Percentiles rank a stretch among this genome's conserved stretches.
Conservation (phyloP, 2,113 vertebrate genomes). For the Macroglossus sobrinus region DNA sequence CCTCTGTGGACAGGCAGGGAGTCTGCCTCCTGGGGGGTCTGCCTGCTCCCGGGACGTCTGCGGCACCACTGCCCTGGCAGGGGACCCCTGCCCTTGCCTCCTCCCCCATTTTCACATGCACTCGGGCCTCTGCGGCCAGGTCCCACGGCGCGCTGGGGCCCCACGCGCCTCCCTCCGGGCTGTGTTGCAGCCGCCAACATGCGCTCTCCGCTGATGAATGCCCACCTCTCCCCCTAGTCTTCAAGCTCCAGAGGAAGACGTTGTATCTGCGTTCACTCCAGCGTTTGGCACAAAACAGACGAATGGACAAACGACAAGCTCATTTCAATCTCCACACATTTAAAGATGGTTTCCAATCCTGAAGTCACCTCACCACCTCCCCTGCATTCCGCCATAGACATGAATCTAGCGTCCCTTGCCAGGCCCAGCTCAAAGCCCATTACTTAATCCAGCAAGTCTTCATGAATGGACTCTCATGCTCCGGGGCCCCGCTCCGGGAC, state of each 20-base stretch:
- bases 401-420: background rate
- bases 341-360: background rate
- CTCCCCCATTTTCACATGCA: background rate
- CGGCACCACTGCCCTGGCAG: background rate
- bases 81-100: background rate
- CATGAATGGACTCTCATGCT: background rate
- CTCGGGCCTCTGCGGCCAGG: background rate
- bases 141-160: background rate
- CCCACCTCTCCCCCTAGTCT: background rate
- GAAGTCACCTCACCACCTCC: background rate
- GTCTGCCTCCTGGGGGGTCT: too few relatives aligned
- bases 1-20: too few relatives aligned
- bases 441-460: background rate
- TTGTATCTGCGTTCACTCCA: constrained; percentile 9
- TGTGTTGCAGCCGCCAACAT: background rate
- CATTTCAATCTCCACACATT: background rate
- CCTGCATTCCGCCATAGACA: background rate
- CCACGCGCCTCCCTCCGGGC: background rate
- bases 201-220: background rate
- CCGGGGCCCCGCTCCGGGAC: background rate
- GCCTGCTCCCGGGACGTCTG: background rate
- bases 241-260: background rate
- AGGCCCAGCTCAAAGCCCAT: background rate
- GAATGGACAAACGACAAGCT: background rate
- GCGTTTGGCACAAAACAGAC: background rate